Base-by-base conservation (phyloP, 92 coral and sea anemone genomes). In the Phenganax marumi region DNA sequence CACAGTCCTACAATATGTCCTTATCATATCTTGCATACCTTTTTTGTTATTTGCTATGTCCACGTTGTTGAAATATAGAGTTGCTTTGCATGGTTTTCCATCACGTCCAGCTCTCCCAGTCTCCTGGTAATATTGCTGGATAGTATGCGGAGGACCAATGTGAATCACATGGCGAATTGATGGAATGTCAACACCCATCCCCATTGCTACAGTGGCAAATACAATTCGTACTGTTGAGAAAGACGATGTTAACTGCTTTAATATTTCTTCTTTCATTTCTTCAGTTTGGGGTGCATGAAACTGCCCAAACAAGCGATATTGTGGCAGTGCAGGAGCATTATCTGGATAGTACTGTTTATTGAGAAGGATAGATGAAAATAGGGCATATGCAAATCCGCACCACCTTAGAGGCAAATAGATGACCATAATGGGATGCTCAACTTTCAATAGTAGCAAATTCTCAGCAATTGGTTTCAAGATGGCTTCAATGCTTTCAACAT, bases 251-350 rank as follows among this genome's bases (percentile, higher is more conserved):
- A 62, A 39, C 26, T 62, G 68, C 12, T 7, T 19, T 23, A 70
- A 22, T 43, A 70, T 70, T 18, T 70, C 75, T 16, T 70, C 75
- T 33, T 70, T 70, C 75, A 70, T 70, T 70, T 43, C 75, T 11
- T 43, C 51, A 16, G 75, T 70, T 26, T 70, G 75, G 75, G 75
- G 75, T 7, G 52, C 12, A 46, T 70, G 75, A 26, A 70, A 70
- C 23, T 70, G 75, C 43, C 52, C 51, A 19, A 70, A 70, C 51
- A 70, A 43, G 26, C 75, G 26, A 51, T 70, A 25, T 10, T 70
- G 22, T 3, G 75, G 75, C 54, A 70, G 39, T 18, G 52, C 52
- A 43, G 17, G 10, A 5, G 75, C 18, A 26, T 49, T 16, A 33
- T 43, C 75, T 26, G 75, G 75, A 43, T 70, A 49, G 54, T 70